phyloP scores from a whole-genome alignment of 2,888 invertebrate genomes.

The Lamellibrachia satsuma region DNA sequence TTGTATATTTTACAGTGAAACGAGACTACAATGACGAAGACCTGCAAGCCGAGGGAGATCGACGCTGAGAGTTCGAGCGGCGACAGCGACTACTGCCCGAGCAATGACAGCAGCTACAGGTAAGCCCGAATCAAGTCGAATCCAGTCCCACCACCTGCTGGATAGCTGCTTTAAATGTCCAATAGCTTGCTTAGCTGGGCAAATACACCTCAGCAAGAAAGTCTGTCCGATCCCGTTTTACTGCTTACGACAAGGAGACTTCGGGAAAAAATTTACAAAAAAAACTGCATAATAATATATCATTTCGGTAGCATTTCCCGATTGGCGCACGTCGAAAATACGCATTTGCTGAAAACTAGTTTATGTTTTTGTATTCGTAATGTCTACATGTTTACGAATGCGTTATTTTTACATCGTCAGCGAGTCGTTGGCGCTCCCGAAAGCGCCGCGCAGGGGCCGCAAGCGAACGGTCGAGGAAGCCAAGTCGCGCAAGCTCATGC shows the following conservation, averaged over 20 bases:
- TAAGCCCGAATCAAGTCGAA: neutral
- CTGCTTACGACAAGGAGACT: neutral
- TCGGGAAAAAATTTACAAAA: neutral
- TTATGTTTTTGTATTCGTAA: neutral
- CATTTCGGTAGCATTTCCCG: neutral
- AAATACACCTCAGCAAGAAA: neutral
- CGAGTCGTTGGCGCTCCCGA: neutral
- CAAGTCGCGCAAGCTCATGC: slow-evolving; percentile 40
- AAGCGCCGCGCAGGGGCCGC: neutral
- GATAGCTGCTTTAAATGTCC: neutral
- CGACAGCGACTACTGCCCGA: neutral
- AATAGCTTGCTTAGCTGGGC: too few relatives aligned
- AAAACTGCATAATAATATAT: neutral
- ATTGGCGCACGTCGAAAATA: neutral
- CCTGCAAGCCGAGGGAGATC: neutral
- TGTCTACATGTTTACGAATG: neutral
- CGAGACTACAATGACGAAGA: neutral
- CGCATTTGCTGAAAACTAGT: neutral
- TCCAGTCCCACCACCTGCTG: neutral
- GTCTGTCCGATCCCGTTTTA: neutral
- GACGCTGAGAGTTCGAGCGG: neutral
- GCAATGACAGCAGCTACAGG: neutral
- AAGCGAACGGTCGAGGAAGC: neutral
- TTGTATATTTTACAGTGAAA: neutral
- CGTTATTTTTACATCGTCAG: neutral